Evolutionary conservation across 2,888 invertebrate genomes (phyloP), one percentile per base, ranked within the genome.

Genomic region (Sisyra terminalis): DNA sequence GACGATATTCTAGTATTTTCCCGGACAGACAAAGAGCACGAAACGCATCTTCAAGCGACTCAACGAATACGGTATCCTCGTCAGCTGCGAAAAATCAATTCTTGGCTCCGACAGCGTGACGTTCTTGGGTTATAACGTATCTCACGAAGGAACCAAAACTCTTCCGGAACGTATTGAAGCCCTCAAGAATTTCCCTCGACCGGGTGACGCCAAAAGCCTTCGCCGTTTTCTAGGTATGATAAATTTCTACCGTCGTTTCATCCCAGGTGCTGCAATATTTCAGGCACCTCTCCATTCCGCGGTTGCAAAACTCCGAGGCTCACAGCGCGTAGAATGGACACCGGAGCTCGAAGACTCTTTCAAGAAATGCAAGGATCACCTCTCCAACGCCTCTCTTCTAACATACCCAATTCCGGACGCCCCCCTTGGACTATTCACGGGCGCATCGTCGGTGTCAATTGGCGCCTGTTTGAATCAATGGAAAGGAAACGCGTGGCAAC

Each of bases 201-300:
- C 57, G 1, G 44, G 29, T 9, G 55, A 51, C 1, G 51, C 52
- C 1, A 51, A 51, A 16, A 45, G 53, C 6, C 45, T 62, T 1
- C 45, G 52, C 3, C 46, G 50, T 3, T 58, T 57, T 45, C 38
- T 60, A 1, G 58, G 57, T 1, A 56, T 57, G 53, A 10, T 57
- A 1, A 60, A 57, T 45, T 58, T 57, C 48, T 59, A 59, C 34
- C 43, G 60, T 3, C 43, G 55, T 3, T 60, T 53, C 46, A 47
- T 61, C 1, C 55, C 55, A 3, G 17, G 53, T 3, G 55, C 59
- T 2, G 58, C 59, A 2, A 14, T 48, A 17, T 43, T 48, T 2
- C 58, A 58, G 47, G 53, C 55, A 1, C 57, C 57, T 3, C 48
- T 62, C n/a, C n/a, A n/a, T n/a, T n/a, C n/a, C n/a, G n/a, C n/a